phyloP scores from a whole-genome alignment of 2,888 invertebrate genomes.

The Tipula vernalis region DNA sequence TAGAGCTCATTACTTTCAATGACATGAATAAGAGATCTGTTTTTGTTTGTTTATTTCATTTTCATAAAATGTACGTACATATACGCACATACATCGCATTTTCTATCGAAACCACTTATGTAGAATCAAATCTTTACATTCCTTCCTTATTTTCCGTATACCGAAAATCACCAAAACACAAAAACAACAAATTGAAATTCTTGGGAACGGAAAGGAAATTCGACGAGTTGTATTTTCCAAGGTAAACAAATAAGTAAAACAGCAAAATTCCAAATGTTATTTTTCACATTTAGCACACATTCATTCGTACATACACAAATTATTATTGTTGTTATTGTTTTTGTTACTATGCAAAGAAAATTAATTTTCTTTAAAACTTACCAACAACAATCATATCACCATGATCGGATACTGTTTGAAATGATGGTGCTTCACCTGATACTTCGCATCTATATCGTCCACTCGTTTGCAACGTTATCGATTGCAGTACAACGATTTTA shows the following conservation, averaged over 20 bases:
- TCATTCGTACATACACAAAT: neutral
- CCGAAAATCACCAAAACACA: neutral
- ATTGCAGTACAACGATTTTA: slow-evolving; percentile 49
- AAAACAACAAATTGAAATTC: neutral
- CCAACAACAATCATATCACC: slow-evolving; percentile 64
- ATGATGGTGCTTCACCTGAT: slow-evolving; percentile 63
- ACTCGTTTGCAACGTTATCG: slow-evolving; percentile 55
- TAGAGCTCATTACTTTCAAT: neutral
- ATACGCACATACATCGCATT: neutral
- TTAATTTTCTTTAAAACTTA: slow-evolving; percentile 33
- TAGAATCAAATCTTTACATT: neutral
- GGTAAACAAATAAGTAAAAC: neutral
- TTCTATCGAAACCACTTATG: neutral
- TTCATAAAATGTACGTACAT: neutral
- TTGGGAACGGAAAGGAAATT: neutral
- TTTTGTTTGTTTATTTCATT: neutral
- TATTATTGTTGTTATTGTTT: neutral
- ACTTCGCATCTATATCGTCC: slow-evolving; percentile 68
- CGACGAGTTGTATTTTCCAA: neutral
- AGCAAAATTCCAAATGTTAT: neutral
- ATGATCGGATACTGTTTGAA: slow-evolving; percentile 62
- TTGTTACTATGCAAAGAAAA: neutral
- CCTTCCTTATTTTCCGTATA: neutral
- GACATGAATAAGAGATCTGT: slow-evolving; percentile 4
- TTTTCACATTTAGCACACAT: neutral